Conservation (phyloP, 2,888 invertebrate species). For the Trissonchulus sp. region DNA sequence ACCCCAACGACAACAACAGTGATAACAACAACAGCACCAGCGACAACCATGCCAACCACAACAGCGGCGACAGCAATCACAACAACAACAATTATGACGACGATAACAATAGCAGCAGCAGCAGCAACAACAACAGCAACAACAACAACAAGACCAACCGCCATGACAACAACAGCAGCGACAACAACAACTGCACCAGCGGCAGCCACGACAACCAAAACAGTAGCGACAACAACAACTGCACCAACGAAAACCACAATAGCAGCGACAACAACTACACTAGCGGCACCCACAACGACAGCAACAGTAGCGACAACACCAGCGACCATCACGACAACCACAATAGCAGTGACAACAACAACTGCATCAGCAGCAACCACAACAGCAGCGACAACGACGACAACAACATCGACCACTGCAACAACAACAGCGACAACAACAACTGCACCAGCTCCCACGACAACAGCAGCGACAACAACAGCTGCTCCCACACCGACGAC, state of each 20-base stretch:
- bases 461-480: not conserved
- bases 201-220: not conserved
- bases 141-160: not conserved
- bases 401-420: not conserved
- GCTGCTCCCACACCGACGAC: not conserved
- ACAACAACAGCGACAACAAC: not conserved
- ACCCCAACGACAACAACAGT: not conserved
- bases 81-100: not conserved
- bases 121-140: not conserved
- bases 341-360: not conserved
- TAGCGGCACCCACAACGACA: not conserved
- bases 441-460: not conserved
- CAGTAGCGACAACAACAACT: not conserved
- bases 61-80: not conserved
- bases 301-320: not conserved
- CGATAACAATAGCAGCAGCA: not conserved
- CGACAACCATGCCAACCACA: not conserved
- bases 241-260: no score
- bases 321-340: not conserved
- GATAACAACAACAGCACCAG: not conserved
- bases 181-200: not conserved
- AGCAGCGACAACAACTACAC: not conserved
- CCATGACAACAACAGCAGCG: not conserved
- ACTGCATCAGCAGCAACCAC: slow-evolving; percentile 4
- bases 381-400: not conserved